These are phyloP conservation scores for Caenorhabditis afra DNA, from an alignment of 2,888 invertebrate genomes.

Conservation along the genomic window DNA sequence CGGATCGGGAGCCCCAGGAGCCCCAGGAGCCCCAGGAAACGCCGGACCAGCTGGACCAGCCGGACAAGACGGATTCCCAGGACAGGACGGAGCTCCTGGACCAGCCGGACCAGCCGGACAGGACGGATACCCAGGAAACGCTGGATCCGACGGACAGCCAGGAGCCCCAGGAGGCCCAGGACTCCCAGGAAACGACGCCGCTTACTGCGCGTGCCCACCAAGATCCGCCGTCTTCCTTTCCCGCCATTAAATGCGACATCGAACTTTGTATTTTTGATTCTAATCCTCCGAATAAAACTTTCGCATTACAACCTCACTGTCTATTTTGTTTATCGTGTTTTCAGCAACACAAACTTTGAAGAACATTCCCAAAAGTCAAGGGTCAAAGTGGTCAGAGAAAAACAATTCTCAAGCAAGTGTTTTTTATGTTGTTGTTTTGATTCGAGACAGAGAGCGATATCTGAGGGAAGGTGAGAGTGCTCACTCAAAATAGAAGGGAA, in stretches of 20 bases:
- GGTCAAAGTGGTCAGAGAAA: constrained; percentile 11
- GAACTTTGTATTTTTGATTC: not conserved
- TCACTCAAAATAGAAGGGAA: no score
- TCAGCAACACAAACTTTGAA: no score
- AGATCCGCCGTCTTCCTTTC: constrained; percentile 63
- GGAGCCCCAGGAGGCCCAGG: constrained; percentile 61
- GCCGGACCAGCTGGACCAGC: constrained; percentile 66
- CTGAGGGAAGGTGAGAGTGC: no score
- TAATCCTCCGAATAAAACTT: constrained; percentile 45
- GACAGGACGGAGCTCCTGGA: constrained; percentile 65
- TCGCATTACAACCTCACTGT: constrained; percentile 55
- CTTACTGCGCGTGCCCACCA: constrained; percentile 70
- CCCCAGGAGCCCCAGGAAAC: constrained; percentile 69
- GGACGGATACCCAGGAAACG: constrained; percentile 49
- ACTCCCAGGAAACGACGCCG: constrained; percentile 65
- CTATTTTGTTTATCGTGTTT: no score
- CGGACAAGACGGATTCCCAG: constrained; percentile 63
- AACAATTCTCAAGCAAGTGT: constrained; percentile 5
- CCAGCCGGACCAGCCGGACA: constrained; percentile 68
- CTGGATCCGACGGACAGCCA: constrained; percentile 62
- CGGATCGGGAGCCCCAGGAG: constrained; percentile 61
- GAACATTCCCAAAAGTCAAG: constrained; percentile 39
- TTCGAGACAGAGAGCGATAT: no score
- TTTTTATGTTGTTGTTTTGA: no score
- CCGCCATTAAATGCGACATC: constrained; percentile 41